Evolutionary conservation across 2,797 vertebrate genomes (phyloP).

Genomic region (Sebastes goodei): DNA sequence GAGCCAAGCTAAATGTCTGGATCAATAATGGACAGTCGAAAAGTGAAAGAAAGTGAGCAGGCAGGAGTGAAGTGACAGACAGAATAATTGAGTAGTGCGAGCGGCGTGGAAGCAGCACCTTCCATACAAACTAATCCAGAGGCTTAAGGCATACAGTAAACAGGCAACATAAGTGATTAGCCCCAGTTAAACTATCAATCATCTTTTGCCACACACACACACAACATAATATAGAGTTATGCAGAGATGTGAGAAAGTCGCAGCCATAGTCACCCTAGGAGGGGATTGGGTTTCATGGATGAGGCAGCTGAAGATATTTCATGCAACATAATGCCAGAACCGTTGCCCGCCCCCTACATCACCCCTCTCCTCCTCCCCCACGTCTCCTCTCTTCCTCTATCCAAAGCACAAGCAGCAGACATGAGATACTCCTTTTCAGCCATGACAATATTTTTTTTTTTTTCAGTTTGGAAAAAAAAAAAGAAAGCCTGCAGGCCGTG

Average conservation of each 20-base stretch:
- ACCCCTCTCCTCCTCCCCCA: conserved; percentile 13
- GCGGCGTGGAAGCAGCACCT: conserved; percentile 35
- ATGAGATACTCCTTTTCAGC: conserved; percentile 63
- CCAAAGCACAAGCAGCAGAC: conserved; percentile 60
- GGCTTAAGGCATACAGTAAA: conserved; percentile 51
- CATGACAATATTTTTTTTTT: conserved; percentile 61
- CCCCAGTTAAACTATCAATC: conserved; percentile 66
- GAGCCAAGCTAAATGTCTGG: conserved; percentile 8
- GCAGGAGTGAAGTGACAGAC: conserved; percentile 48
- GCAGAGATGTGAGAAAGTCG: conserved; percentile 63
- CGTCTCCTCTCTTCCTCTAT: conserved; percentile 52
- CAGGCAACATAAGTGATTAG: conserved; percentile 62
- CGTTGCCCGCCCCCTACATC: conserved; percentile 44
- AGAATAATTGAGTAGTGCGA: conserved; percentile 50
- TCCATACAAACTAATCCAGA: conserved; percentile 57
- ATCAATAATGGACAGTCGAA: conserved; percentile 41
- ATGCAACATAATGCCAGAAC: conserved; percentile 75
- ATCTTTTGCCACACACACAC: conserved; percentile 52
- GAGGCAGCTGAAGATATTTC: conserved; percentile 84
- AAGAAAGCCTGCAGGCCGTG: conserved; percentile 65
- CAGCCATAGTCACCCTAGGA: conserved; percentile 68
- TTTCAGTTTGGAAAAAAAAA: conserved; percentile 24
- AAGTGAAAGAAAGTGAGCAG: conserved; percentile 27
- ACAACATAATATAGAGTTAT: conserved; percentile 44
- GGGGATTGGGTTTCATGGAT: conserved; percentile 76